Conservation (phyloP, 2,888 invertebrate species). For the Alviniconcha strummeri region DNA sequence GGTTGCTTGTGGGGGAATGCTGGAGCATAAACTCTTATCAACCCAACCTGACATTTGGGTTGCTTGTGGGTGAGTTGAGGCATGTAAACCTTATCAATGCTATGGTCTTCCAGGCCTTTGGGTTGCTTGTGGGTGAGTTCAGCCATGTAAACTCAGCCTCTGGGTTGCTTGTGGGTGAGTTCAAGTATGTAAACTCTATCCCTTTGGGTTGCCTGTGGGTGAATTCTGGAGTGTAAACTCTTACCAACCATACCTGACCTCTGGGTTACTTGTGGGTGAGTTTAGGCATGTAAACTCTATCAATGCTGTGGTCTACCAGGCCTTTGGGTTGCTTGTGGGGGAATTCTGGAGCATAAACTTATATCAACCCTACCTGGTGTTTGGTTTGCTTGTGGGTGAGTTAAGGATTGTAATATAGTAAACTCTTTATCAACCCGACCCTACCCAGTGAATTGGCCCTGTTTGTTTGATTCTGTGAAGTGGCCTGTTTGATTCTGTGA, state of each 20-base stretch:
- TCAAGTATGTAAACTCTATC: too few species aligned
- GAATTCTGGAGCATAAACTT: too few species aligned
- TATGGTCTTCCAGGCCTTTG: slow-evolving; percentile 67
- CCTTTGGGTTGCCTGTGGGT: too few species aligned
- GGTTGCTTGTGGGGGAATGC: slow-evolving; percentile 65
- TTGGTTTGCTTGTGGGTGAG: slow-evolving; percentile 42
- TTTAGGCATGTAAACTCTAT: slow-evolving; percentile 46
- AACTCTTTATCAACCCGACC: slow-evolving; percentile 64
- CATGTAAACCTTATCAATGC: slow-evolving; percentile 60
- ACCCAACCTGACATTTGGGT: slow-evolving; percentile 64
- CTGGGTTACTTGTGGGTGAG: slow-evolving; percentile 67
- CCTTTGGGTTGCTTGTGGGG: too few species aligned
- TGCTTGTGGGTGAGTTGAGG: slow-evolving; percentile 66
- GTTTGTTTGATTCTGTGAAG: too few species aligned
- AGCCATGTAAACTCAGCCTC: too few species aligned
- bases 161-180: too few species aligned
- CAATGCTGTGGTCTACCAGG: slow-evolving; percentile 15
- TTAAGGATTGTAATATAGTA: slow-evolving; percentile 17
- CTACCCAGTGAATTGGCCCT: slow-evolving; percentile 40
- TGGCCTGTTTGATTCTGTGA: too few species aligned
- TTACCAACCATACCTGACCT: slow-evolving; percentile 59
- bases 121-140: slow-evolving; percentile 65
- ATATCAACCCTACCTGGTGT: too few species aligned
- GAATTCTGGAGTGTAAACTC: too few species aligned
- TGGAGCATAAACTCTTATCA: slow-evolving; percentile 65